These are phyloP conservation scores for Rhaphigaster nebulosa DNA, from an alignment of 2,888 invertebrate species.

Conservation along the genomic window DNA sequence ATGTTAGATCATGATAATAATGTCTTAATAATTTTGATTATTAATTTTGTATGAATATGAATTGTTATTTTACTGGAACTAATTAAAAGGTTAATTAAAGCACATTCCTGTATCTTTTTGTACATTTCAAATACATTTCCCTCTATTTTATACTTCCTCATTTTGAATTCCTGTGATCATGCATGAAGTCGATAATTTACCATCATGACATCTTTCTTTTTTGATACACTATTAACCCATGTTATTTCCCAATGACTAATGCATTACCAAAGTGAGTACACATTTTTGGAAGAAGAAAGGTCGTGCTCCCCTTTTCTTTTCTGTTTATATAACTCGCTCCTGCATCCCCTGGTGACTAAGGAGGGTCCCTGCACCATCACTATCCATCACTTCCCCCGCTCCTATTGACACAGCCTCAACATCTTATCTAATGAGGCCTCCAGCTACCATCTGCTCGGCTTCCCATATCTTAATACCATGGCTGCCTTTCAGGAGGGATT, in stretches of 20 bases:
- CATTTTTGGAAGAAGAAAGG: neutral
- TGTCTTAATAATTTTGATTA: too few relatives aligned
- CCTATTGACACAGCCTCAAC: slow-evolving; percentile 10
- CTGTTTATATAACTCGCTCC: slow-evolving; percentile 13
- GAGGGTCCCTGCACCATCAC: neutral
- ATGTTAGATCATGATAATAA: too few relatives aligned
- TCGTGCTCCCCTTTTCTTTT: neutral
- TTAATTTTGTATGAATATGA: too few relatives aligned
- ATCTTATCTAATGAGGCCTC: slow-evolving; percentile 37
- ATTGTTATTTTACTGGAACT: too few relatives aligned
- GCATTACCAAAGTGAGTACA: neutral
- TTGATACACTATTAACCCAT: neutral
- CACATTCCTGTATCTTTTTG: too few relatives aligned
- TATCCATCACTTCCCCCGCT: neutral
- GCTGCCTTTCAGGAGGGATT: slow-evolving; percentile 4
- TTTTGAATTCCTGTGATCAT: too few relatives aligned
- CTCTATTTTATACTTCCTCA: too few relatives aligned
- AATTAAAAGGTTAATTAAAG: too few relatives aligned
- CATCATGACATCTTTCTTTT: too few relatives aligned
- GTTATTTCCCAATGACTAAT: neutral
- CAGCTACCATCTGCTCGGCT: neutral
- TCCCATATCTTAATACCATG: slow-evolving; percentile 13
- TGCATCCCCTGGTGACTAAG: neutral
- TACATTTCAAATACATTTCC: too few relatives aligned
- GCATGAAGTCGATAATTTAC: too few relatives aligned